Percentiles rank a stretch among this genome's conserved stretches.
phyloP scores from a whole-genome alignment of 53 echinoderm and acorn worm genomes.

The Echinometra lucunter region DNA sequence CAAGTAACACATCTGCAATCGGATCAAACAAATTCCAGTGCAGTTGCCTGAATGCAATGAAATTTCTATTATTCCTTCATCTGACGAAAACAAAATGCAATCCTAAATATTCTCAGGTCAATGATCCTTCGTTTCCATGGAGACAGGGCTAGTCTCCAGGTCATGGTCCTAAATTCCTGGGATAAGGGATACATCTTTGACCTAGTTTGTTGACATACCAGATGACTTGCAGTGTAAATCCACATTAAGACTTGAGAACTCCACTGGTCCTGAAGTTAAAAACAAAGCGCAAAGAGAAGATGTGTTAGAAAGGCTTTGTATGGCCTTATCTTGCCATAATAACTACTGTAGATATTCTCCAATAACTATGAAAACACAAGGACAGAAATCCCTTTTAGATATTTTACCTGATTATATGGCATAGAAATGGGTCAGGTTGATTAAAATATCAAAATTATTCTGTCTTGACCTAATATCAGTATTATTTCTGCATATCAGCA shows the following conservation, averaged over 20 bases:
- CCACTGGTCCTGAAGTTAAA: neutral
- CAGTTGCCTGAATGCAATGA: neutral
- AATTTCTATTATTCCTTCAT: neutral
- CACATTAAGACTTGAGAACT: neutral
- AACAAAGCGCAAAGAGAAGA: neutral
- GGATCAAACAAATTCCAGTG: neutral
- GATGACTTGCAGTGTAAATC: conserved; percentile 1
- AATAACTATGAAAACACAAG: too few relatives aligned
- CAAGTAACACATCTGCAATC: neutral
- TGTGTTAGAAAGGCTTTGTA: too few relatives aligned
- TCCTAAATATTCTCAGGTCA: neutral
- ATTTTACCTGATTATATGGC: too few relatives aligned
- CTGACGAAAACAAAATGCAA: conserved; percentile 16
- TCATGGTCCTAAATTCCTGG: neutral
- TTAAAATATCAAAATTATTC: too few relatives aligned
- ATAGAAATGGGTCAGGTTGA: too few relatives aligned
- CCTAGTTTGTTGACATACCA: neutral
- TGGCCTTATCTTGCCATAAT: too few relatives aligned
- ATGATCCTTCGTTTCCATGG: conserved; percentile 5
- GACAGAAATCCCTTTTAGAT: too few relatives aligned
- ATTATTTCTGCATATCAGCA: neutral
- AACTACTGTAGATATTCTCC: too few relatives aligned
- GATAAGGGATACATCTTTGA: conserved; percentile 33
- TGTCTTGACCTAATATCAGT: neutral
- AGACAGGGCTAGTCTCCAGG: neutral